Percentiles rank a stretch among this genome's conserved stretches.
phyloP scores from a whole-genome alignment of 2,888 invertebrate species.

The Aradus depressus region DNA sequence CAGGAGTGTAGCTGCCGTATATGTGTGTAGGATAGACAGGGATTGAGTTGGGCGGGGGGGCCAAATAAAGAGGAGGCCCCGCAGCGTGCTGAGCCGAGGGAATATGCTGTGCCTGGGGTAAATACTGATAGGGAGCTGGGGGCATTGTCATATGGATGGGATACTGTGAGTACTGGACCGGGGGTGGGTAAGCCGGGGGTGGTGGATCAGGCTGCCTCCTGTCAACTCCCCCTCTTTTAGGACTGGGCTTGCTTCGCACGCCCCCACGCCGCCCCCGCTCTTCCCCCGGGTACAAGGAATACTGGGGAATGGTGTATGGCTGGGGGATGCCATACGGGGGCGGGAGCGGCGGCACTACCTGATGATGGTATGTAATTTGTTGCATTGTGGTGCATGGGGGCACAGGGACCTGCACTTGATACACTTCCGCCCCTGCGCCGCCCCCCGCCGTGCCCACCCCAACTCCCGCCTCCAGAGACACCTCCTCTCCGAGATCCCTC shows the following conservation, averaged over 20 bases:
- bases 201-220: background rate
- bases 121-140: constrained; percentile 10
- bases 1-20: constrained; percentile 13
- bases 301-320: constrained; percentile 10
- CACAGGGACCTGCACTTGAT: constrained; percentile 19
- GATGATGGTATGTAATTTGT: constrained; percentile 20
- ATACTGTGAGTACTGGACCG: background rate
- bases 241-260: constrained; percentile 23
- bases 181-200: background rate
- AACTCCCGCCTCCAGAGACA: constrained; percentile 13
- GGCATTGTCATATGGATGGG: constrained; percentile 14
- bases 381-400: constrained; percentile 22
- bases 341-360: constrained; percentile 19
- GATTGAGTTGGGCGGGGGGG: constrained; percentile 1
- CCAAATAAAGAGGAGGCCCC: constrained; percentile 18
- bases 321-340: background rate
- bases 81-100: constrained; percentile 22
- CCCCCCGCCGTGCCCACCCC: constrained; percentile 18
- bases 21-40: constrained; percentile 14
- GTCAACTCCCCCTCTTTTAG: constrained; percentile 12
- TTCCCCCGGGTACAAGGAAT: constrained; percentile 18
- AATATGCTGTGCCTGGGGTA: constrained; percentile 8
- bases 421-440: constrained; percentile 13
- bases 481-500: constrained; percentile 12
- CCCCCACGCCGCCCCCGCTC: constrained; percentile 11